Base-by-base conservation (phyloP, 2,888 invertebrate species). In the Drosophila pseudotalamancana region DNA sequence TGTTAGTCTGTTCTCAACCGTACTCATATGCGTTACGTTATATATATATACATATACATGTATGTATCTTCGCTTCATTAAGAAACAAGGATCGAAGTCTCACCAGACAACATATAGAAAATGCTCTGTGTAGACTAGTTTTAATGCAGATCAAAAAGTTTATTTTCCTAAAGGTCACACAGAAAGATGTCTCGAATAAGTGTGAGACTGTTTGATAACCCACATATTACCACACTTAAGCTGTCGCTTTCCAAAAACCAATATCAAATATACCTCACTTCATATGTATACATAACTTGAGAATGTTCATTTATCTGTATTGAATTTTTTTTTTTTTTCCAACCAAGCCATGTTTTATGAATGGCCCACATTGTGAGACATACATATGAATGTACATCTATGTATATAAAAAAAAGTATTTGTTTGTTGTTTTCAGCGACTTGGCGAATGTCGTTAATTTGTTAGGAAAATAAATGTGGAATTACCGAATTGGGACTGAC, bases 301-400 rank as follows among this genome's bases (percentile, higher is more conserved):
- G 35, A 54, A 39, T 46, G 55, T 67, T 42, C 62, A 32, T 53
- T 56, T 72, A 14, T 60, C 56, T 62, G 18, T 56, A 46, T 61
- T 25, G 6, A 45, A 40, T 53, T 50, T 25, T 14, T 29, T 37
- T 29, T 35, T 12, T 37, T 21, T 18, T 9, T 12, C n/a, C 18
- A 35, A 29, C 53, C 48, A 32, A 60, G 60, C 50, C 54, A 35
- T 27, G n/a, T 66, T 75, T 75, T 67, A 73, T 81, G 81, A 81
- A 81, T 84, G 81, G 81, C 75, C 81, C 63, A 81, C 77, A 81
- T 84, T 81, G 84, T 81, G 50, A 43, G 49, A 55, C 60, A 45
- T 57, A 57, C 14, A n/a, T 18, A 9, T n/a, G 11, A 19, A 6
- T 8, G 27, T 16, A n/a, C n/a, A n/a, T n/a, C n/a, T n/a, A 23